Percentiles rank a stretch among this genome's conserved stretches.
Evolutionary conservation across 2,888 invertebrate species (phyloP).

Genomic region (Anoncus sp.): DNA sequence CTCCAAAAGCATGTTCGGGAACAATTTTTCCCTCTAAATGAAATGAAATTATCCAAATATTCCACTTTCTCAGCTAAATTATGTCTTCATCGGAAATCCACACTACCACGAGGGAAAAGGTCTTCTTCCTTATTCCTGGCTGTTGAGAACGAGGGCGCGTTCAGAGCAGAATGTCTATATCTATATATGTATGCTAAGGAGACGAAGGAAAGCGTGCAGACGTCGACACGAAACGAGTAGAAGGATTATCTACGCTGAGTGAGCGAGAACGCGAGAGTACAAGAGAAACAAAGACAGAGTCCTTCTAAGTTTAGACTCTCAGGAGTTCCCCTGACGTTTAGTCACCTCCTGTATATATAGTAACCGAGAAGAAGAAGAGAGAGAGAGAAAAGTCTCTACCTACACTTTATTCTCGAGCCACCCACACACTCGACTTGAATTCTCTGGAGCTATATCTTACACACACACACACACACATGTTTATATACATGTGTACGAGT

Average conservation of each 20-base stretch:
- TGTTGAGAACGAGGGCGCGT: slow-evolving; percentile 21
- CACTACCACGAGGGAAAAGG: too few relatives aligned
- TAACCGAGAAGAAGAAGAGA: slow-evolving; percentile 12
- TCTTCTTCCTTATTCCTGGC: background rate
- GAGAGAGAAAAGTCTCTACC: slow-evolving; percentile 37
- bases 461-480: background rate
- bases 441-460: slow-evolving; percentile 21
- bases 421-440: slow-evolving; percentile 52
- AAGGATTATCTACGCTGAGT: background rate
- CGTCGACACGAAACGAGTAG: slow-evolving; percentile 19
- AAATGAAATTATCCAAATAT: background rate
- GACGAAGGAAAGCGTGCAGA: slow-evolving; percentile 37
- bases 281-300: background rate
- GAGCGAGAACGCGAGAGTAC: background rate
- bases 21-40: too few relatives aligned
- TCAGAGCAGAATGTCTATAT: slow-evolving; percentile 16
- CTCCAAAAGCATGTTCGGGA: too few relatives aligned
- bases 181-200: background rate
- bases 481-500: background rate
- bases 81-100: background rate
- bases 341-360: slow-evolving; percentile 31
- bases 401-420: slow-evolving; percentile 55
- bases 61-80: background rate
- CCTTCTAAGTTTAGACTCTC: slow-evolving; percentile 60
- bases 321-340: slow-evolving; percentile 47